phyloP scores from a whole-genome alignment of 2,113 vertebrate species.

The Murina feae region DNA sequence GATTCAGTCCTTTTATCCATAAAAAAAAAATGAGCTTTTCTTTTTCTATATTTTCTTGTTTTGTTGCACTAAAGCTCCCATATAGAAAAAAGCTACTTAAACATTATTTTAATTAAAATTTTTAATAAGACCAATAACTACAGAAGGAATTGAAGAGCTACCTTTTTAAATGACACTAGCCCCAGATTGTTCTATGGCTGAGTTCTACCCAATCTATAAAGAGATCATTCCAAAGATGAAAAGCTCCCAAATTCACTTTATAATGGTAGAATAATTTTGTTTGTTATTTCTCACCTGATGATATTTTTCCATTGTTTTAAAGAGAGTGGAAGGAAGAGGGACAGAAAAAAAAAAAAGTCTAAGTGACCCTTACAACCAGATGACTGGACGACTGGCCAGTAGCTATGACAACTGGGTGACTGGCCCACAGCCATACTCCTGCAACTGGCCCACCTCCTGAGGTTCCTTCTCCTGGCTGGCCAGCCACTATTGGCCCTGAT shows the following conservation, averaged over 20 bases:
- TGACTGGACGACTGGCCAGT: no score
- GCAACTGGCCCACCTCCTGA: no score
- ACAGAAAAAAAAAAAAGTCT: no score
- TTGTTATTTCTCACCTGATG: no score
- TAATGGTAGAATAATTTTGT: neutral
- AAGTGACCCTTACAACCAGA: no score
- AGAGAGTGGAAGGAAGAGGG: no score
- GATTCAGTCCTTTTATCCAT: neutral
- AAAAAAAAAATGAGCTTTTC: neutral
- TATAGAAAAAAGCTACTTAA: conserved; percentile 9
- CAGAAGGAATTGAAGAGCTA: neutral
- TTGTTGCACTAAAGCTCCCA: neutral
- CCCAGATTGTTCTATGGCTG: neutral
- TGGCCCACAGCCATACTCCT: no score
- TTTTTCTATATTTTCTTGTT: neutral
- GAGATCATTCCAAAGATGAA: conserved; percentile 17
- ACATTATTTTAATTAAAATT: neutral
- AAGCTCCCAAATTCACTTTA: neutral
- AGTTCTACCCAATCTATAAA: neutral
- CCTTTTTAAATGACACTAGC: neutral
- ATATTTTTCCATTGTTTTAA: no score
- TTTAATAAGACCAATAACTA: neutral
- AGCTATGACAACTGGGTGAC: no score
- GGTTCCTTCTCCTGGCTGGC: no score
- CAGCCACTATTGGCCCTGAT: no score